Evolutionary conservation across 2,888 invertebrate genomes (phyloP), one percentile per base, ranked within the genome.

Genomic region (Unio delphinus): DNA sequence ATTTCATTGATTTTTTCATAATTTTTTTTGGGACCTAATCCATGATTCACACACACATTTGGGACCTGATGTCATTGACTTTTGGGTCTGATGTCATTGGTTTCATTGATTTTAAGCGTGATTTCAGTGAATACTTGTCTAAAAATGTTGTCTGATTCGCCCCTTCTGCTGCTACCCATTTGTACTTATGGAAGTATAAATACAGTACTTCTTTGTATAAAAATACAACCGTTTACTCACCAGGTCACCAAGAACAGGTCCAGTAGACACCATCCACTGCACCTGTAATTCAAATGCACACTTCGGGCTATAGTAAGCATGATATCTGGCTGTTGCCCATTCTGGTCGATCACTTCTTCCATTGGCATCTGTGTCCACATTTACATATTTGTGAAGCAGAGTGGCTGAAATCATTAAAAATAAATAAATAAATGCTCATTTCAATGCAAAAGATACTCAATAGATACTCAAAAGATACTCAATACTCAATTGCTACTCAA

Each of bases 261-360:
- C 98, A 28, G 98, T 98, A 2, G 98, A 96, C 68, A 97, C 96
- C 62, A 98, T 94, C 99, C 99, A 99, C 89, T 98, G 96, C 54
- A 98, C 94, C 79, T 95, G 95, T 87, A 99, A 92, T 91, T 99
- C 98, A 90, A 95, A 99, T 1, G 98, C 96, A 90, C 95, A 95
- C 88, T 95, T 94, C 0, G 96, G 95, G 70, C 94, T 93, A 92
- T 95, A 97, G 65, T 95, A 93, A 54, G 95, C 94, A 86, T 97
- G 97, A 91, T 98, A 97, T 56, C 95, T 93, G 17, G 95, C 94
- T 90, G 97, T 96, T 4, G 97, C 98, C 98, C 98, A 98, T 91
- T 99, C 98, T 72, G 95, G 94, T 61, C 98, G 93, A 87, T 89
- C 88, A 73, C 88, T 86, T 72, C 87, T 87, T 45, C 70, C 67